phyloP scores from a whole-genome alignment of 2,888 invertebrate species.

The Dysmachus trigonus region DNA sequence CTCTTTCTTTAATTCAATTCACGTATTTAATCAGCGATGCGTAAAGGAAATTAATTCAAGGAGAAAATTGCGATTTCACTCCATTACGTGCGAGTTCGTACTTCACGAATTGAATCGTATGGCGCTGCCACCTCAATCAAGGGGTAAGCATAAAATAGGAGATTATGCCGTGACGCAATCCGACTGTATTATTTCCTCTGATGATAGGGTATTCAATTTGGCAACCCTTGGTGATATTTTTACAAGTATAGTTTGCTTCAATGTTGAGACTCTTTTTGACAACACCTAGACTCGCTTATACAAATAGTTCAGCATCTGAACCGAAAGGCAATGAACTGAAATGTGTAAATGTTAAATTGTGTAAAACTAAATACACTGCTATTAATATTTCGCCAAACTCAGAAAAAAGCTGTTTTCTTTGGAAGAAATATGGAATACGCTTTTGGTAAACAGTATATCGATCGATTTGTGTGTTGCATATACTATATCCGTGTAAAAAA shows the following conservation, averaged over 20 bases:
- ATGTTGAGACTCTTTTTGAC: background rate
- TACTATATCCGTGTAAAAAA: too few species aligned
- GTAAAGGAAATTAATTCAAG: background rate
- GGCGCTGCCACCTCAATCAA: background rate
- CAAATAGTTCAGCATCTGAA: background rate
- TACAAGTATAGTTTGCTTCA: background rate
- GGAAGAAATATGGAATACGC: too few species aligned
- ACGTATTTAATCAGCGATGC: background rate
- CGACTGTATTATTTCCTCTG: background rate
- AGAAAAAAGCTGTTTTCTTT: too few species aligned
- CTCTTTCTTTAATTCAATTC: background rate
- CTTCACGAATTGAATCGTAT: background rate
- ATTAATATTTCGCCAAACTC: too few species aligned
- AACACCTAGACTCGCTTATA: background rate
- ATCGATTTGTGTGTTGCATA: too few species aligned
- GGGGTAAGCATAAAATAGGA: background rate
- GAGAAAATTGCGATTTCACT: background rate
- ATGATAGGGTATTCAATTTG: background rate
- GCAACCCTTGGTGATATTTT: background rate
- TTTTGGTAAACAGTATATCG: too few species aligned
- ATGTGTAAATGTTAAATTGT: too few species aligned
- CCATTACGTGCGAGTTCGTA: background rate
- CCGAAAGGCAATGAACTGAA: too few species aligned
- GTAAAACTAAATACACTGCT: too few species aligned
- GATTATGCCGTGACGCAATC: background rate